A percentile compares a stretch with the other conserved stretches of the same genome.
phyloP scores from a whole-genome alignment of 2,888 invertebrate species.

The Aspidapion aeneum region DNA sequence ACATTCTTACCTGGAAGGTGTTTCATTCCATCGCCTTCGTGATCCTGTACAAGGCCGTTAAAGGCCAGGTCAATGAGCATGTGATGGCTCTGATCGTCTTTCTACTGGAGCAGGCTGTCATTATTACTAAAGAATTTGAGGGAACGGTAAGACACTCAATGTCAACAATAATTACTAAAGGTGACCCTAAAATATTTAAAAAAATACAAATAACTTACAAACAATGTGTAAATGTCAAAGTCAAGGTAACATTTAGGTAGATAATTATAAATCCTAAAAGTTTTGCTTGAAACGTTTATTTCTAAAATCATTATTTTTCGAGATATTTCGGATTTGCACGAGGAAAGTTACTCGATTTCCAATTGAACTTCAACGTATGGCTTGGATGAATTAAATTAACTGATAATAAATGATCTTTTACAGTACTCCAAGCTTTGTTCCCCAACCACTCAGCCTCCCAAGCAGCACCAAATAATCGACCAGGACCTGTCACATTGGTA shows the following conservation, averaged over 20 bases:
- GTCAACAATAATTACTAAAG: too few relatives aligned
- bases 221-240: too few relatives aligned
- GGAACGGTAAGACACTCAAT: slow-evolving; percentile 14
- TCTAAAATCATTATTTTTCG: neutral
- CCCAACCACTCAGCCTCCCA: slow-evolving; percentile 30
- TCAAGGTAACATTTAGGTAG: too few relatives aligned
- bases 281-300: too few relatives aligned
- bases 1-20: slow-evolving; percentile 57
- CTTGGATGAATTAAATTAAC: too few relatives aligned
- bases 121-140: slow-evolving; percentile 23
- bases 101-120: slow-evolving; percentile 79
- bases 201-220: neutral
- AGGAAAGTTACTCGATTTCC: too few relatives aligned
- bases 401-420: slow-evolving; percentile 1
- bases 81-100: slow-evolving; percentile 83
- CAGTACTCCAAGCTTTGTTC: slow-evolving; percentile 51
- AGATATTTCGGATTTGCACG: too few relatives aligned
- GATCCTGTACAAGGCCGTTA: slow-evolving; percentile 81
- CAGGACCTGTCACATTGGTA: slow-evolving; percentile 64
- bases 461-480: slow-evolving; percentile 47
- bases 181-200: too few relatives aligned
- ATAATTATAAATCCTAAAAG: too few relatives aligned
- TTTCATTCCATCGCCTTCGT: slow-evolving; percentile 75
- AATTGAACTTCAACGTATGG: too few relatives aligned
- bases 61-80: slow-evolving; percentile 79